These are phyloP conservation scores for Rhabdornis inornatus DNA, from an alignment of 2,113 vertebrate species.

Conservation along the genomic window DNA sequence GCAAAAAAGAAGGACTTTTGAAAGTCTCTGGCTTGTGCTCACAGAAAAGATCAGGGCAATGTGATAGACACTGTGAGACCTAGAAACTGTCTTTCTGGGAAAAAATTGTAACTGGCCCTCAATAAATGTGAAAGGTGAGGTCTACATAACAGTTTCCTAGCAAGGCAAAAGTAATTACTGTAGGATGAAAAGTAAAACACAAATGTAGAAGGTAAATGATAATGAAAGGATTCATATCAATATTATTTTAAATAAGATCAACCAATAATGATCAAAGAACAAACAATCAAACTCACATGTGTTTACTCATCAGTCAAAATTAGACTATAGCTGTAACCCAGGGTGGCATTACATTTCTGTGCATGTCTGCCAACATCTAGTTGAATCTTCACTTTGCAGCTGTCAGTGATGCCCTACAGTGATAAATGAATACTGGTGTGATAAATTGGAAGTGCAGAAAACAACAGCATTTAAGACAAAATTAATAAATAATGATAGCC, in stretches of 20 bases:
- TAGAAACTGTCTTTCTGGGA: neutral
- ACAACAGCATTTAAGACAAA: constrained; percentile 46
- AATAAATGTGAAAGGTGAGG: neutral
- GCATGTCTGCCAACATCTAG: constrained; percentile 48
- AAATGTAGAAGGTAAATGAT: neutral
- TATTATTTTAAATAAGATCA: neutral
- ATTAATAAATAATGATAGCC: constrained; percentile 34
- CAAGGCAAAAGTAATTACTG: neutral
- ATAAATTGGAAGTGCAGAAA: constrained; percentile 69
- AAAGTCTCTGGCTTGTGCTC: neutral
- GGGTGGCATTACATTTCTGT: constrained; percentile 46
- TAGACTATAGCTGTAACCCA: constrained; percentile 54
- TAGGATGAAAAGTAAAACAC: neutral
- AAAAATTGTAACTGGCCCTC: neutral
- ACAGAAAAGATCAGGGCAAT: neutral
- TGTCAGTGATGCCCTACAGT: constrained; percentile 59
- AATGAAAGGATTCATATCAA: neutral
- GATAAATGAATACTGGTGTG: constrained; percentile 64
- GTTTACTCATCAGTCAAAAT: constrained; percentile 69
- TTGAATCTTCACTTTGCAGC: constrained; percentile 60
- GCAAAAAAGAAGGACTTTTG: neutral
- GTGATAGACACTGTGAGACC: neutral
- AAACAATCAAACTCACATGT: constrained; percentile 35
- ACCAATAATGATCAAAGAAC: constrained; percentile 23
- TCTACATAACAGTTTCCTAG: neutral